phyloP scores from a whole-genome alignment of 2,888 invertebrate genomes.

The Stegophylla sp. region DNA sequence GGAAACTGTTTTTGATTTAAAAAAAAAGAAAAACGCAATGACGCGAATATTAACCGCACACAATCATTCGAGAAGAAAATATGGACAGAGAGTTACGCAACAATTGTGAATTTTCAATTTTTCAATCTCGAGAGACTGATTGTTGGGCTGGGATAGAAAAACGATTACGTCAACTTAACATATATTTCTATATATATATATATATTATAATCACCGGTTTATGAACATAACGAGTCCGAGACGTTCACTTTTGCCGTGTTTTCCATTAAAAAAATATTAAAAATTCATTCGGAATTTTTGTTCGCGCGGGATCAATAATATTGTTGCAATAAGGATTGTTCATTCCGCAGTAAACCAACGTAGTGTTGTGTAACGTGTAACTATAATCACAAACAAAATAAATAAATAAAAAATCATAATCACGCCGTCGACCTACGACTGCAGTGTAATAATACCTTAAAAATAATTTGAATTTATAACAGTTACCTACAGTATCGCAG shows the following conservation, averaged over 20 bases:
- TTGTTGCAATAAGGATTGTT: too few species aligned
- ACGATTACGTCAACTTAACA: background rate
- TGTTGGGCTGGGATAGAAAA: background rate
- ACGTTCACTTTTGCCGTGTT: background rate
- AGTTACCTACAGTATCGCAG: too few species aligned
- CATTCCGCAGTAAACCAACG: background rate
- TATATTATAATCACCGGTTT: background rate
- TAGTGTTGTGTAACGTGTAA: too few species aligned
- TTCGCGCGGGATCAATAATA: too few species aligned
- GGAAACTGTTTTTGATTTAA: too few species aligned
- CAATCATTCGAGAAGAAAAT: background rate
- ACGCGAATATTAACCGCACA: background rate
- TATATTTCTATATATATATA: background rate
- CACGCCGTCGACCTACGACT: too few species aligned
- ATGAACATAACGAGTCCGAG: background rate
- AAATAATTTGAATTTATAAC: too few species aligned
- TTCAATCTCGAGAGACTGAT: constrained; percentile 7
- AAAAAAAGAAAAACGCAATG: background rate
- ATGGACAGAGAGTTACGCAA: background rate
- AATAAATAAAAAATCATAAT: too few species aligned
- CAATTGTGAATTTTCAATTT: constrained; percentile 6
- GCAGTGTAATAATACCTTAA: too few species aligned
- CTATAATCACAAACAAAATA: too few species aligned
- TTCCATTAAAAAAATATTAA: background rate
- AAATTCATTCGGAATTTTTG: background rate